These are phyloP conservation scores for Caloenas nicobarica DNA, from an alignment of 2,113 vertebrate genomes.

Conservation along the genomic window DNA sequence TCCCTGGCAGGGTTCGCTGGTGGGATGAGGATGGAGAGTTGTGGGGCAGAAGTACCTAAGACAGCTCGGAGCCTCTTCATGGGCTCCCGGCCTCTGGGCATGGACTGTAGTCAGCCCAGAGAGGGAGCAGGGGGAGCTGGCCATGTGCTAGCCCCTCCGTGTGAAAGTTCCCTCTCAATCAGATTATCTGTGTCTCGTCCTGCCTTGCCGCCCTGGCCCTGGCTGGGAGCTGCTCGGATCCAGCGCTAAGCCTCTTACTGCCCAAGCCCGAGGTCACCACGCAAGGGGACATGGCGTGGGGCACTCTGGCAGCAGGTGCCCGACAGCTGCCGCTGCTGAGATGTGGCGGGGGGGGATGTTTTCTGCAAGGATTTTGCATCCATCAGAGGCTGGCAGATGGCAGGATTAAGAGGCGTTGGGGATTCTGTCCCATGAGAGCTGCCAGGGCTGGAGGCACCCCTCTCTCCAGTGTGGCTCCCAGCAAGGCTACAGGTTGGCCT, in stretches of 20 bases:
- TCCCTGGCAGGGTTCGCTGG: fast-evolving
- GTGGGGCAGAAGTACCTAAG: background rate
- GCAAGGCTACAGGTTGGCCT: background rate
- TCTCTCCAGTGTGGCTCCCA: fast-evolving
- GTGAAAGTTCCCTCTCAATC: constrained; percentile 44
- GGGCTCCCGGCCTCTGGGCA: background rate
- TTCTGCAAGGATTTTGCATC: background rate
- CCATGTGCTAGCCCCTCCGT: fast-evolving
- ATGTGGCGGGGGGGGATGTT: background rate
- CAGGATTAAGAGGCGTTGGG: background rate
- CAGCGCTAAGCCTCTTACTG: constrained; percentile 47
- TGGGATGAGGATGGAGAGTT: background rate
- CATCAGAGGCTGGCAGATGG: background rate
- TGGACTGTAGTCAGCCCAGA: background rate
- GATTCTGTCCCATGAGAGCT: background rate
- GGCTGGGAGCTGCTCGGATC: background rate
- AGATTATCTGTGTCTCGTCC: constrained; percentile 20
- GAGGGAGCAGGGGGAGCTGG: background rate
- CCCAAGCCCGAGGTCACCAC: background rate
- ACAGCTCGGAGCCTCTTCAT: background rate
- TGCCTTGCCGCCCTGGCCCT: background rate
- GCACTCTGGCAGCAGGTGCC: background rate
- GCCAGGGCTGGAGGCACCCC: fast-evolving
- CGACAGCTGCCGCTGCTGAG: background rate
- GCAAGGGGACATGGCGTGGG: background rate